These are phyloP conservation scores for Pseudonaja textilis DNA, from an alignment of 2,113 vertebrate species.

Conservation along the genomic window DNA sequence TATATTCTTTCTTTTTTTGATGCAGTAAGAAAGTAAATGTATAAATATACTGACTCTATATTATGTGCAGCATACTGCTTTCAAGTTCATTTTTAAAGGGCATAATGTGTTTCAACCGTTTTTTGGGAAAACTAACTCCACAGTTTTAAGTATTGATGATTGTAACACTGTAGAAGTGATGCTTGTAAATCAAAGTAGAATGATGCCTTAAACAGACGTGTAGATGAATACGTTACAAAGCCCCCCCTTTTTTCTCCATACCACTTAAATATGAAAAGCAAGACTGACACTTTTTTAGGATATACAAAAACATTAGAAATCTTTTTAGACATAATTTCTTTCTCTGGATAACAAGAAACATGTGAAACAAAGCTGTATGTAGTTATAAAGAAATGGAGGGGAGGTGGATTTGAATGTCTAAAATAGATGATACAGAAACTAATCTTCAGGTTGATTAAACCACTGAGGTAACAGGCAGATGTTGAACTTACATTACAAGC, in stretches of 20 bases:
- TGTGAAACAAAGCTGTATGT: slow-evolving; percentile 65
- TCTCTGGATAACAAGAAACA: slow-evolving; percentile 71
- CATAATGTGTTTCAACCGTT: slow-evolving; percentile 42
- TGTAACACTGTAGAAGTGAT: slow-evolving; percentile 49
- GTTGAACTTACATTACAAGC: slow-evolving; percentile 73
- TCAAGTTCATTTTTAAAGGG: slow-evolving; percentile 30
- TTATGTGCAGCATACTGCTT: slow-evolving; percentile 50
- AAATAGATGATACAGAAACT: slow-evolving; percentile 65
- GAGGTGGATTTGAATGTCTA: slow-evolving; percentile 51
- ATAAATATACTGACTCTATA: slow-evolving; percentile 58
- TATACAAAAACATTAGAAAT: slow-evolving; percentile 75
- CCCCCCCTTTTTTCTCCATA: slow-evolving; percentile 45
- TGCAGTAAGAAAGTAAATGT: slow-evolving; percentile 58
- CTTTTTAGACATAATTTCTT: slow-evolving; percentile 69
- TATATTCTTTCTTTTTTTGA: slow-evolving; percentile 41
- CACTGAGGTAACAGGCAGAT: slow-evolving; percentile 65
- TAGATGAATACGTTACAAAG: slow-evolving; percentile 61
- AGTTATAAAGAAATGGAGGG: neutral
- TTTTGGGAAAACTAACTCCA: slow-evolving; percentile 48
- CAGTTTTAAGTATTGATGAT: slow-evolving; percentile 52
- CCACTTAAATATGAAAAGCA: slow-evolving; percentile 69
- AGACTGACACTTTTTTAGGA: slow-evolving; percentile 62
- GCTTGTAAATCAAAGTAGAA: slow-evolving; percentile 66
- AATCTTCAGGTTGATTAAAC: slow-evolving; percentile 64
- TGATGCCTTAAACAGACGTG: slow-evolving; percentile 43